Conservation (phyloP, 2,797 vertebrate genomes). For the Rousettus madagascariensis region DNA sequence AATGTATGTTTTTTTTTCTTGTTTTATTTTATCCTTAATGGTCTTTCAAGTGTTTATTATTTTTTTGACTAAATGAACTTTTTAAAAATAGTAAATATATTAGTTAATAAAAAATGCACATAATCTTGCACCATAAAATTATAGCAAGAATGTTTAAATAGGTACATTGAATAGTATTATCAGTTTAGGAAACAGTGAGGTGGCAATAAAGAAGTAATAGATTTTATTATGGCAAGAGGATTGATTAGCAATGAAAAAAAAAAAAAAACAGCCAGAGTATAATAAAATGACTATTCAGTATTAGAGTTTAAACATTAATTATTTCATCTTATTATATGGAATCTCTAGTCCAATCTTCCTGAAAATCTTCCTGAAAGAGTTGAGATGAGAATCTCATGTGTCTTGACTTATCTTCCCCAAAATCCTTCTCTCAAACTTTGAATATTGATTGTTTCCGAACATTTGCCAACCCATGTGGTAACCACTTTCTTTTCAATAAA, state of each 20-base stretch:
- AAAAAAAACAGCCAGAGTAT: neutral
- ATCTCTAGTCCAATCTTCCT: neutral
- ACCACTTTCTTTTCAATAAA: constrained; percentile 59
- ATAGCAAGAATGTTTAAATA: neutral
- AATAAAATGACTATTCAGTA: neutral
- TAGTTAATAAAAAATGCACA: neutral
- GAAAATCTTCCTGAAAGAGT: neutral
- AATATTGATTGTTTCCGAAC: constrained; percentile 44
- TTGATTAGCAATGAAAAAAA: neutral
- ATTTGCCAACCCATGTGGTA: constrained; percentile 50
- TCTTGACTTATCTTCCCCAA: neutral
- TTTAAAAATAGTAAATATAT: neutral
- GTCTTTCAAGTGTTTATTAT: neutral
- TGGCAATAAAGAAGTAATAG: neutral
- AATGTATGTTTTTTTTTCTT: neutral
- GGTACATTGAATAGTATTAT: neutral
- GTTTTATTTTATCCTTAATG: neutral
- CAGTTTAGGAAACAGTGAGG: neutral
- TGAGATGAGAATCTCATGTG: neutral
- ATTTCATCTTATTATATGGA: neutral
- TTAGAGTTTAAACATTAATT: neutral
- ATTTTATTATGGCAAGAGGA: neutral
- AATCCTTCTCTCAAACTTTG: neutral
- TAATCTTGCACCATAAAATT: neutral
- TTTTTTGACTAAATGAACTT: neutral